A percentile compares a stretch with the other conserved stretches of the same genome.
Evolutionary conservation across 2,113 vertebrate species (phyloP).

Genomic region (Caracal caracal): DNA sequence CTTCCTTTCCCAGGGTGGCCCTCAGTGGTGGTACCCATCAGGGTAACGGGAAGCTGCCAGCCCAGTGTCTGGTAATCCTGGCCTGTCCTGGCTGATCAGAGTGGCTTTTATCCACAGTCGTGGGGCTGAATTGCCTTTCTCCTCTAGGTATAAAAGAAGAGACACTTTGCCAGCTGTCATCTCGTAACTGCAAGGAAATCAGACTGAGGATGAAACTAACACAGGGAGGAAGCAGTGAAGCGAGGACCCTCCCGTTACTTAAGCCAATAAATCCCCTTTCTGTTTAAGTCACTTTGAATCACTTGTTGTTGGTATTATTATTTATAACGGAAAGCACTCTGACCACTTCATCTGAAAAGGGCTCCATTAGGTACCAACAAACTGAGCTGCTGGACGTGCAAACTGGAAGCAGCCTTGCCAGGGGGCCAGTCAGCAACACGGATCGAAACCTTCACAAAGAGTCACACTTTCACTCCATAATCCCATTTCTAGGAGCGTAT

Average conservation of each 20-base stretch:
- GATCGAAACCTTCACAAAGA: conserved; percentile 7
- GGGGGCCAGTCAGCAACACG: not conserved
- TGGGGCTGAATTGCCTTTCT: not conserved
- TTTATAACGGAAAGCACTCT: not conserved
- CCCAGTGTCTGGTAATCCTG: not conserved
- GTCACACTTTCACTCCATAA: not conserved
- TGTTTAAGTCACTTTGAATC: not conserved
- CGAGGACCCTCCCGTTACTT: not conserved
- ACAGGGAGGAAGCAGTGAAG: not conserved
- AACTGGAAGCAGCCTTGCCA: not conserved
- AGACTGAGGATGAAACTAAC: not conserved
- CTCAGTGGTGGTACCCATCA: not conserved
- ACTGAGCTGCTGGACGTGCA: not conserved
- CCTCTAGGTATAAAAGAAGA: not conserved
- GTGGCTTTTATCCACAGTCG: not conserved
- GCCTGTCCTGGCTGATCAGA: not conserved
- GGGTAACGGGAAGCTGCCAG: not conserved
- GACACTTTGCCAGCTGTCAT: not conserved
- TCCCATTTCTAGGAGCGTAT: not conserved
- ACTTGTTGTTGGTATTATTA: not conserved
- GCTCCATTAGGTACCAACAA: not conserved
- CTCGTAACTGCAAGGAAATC: not conserved
- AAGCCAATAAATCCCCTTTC: not conserved
- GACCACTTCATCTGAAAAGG: not conserved
- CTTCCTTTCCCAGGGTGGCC: not conserved